Percentiles rank a stretch among this genome's conserved stretches.
Evolutionary conservation across 2,113 vertebrate genomes (phyloP).

Genomic region (Diadophis punctatus): DNA sequence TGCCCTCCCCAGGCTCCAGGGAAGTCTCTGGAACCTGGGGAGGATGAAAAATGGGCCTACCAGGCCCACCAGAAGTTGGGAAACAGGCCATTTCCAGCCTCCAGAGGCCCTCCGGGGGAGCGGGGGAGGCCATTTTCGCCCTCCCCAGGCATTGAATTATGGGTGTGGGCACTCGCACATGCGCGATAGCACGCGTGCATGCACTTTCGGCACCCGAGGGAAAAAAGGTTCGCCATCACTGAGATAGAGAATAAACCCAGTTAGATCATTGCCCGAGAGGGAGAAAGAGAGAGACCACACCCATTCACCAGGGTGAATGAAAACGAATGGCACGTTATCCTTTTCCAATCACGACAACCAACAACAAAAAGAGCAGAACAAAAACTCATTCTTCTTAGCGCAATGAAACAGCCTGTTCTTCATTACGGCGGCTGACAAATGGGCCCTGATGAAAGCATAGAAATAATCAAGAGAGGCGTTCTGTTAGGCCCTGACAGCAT

Average conservation of each 20-base stretch:
- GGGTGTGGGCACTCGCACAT: too few species aligned
- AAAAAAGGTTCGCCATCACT: too few species aligned
- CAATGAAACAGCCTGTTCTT: not conserved
- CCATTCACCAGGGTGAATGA: not conserved
- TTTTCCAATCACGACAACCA: not conserved
- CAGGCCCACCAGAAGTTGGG: too few species aligned
- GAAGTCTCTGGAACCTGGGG: too few species aligned
- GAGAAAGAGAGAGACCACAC: not conserved
- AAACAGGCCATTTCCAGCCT: too few species aligned
- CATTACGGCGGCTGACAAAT: not conserved
- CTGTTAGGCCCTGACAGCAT: not conserved
- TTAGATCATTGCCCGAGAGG: not conserved
- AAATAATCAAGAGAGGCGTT: not conserved
- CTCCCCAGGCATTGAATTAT: too few species aligned
- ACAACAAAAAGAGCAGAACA: not conserved
- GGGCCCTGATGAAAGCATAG: not conserved
- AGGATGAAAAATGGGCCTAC: too few species aligned
- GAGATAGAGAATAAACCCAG: not conserved
- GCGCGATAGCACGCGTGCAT: too few species aligned
- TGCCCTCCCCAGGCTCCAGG: too few species aligned
- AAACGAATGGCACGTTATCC: not conserved
- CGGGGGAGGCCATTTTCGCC: too few species aligned
- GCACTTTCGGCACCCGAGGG: too few species aligned
- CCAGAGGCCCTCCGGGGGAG: too few species aligned
- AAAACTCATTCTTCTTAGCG: not conserved